phyloP scores from a whole-genome alignment of 2,888 invertebrate species.

The Polyommatus iphigenia region DNA sequence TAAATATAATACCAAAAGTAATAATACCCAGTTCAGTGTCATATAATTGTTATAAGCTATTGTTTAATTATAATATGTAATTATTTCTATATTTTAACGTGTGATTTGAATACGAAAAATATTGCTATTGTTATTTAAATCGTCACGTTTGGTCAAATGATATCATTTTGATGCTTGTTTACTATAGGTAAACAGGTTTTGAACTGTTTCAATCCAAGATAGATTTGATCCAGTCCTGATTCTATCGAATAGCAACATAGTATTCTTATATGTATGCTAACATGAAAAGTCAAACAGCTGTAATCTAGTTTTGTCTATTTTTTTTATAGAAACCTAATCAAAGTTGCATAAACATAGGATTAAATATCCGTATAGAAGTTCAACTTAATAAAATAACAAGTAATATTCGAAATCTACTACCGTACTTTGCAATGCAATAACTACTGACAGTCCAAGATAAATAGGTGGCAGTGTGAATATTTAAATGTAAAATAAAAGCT shows the following conservation, averaged over 20 bases:
- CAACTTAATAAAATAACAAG: not conserved
- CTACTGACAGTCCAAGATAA: not conserved
- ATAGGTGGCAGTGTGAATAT: constrained; percentile 4
- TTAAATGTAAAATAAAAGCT: not conserved
- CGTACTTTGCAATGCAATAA: not conserved
- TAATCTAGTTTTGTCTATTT: not conserved
- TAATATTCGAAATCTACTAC: not conserved
- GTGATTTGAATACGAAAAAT: not conserved
- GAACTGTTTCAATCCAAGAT: too few relatives aligned
- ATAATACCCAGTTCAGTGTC: not conserved
- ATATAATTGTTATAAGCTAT: not conserved
- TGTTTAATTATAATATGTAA: not conserved
- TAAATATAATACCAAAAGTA: not conserved
- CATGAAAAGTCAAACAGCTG: not conserved
- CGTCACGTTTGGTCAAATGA: not conserved
- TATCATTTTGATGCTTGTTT: not conserved
- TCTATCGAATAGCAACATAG: not conserved
- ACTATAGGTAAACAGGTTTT: not conserved
- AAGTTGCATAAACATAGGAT: not conserved
- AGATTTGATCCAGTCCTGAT: not conserved
- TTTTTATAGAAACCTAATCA: not conserved
- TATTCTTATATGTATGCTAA: not conserved
- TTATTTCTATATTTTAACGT: not conserved
- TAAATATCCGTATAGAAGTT: not conserved
- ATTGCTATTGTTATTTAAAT: not conserved